phyloP scores from a whole-genome alignment of 2,888 invertebrate species.

The Ectemnius cavifrons region DNA sequence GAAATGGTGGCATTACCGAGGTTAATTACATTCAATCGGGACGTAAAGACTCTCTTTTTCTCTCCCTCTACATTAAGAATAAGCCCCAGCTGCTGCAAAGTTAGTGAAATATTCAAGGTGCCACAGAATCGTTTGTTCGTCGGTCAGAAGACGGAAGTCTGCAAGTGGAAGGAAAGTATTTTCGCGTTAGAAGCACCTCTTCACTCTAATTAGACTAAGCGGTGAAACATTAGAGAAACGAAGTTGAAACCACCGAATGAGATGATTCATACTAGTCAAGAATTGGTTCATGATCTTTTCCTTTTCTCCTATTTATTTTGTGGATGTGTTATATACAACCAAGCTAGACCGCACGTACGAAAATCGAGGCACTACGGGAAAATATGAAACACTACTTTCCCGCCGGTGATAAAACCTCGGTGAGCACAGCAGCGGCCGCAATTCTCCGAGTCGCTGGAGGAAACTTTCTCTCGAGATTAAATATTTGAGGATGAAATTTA shows the following conservation, averaged over 20 bases:
- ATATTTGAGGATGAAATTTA: slow-evolving; percentile 5
- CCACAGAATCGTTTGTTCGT: background rate
- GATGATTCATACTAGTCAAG: background rate
- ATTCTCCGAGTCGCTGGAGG: background rate
- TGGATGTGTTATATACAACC: too few species aligned
- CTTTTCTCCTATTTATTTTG: too few species aligned
- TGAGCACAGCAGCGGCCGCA: too few species aligned
- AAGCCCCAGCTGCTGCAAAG: too few species aligned
- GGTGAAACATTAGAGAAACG: background rate
- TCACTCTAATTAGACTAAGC: slow-evolving; percentile 31
- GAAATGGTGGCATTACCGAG: background rate
- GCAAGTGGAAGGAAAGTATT: slow-evolving; percentile 6
- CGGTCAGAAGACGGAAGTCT: slow-evolving; percentile 2
- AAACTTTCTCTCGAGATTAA: slow-evolving; percentile 1
- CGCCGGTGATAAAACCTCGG: slow-evolving; percentile 1
- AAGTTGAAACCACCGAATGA: background rate
- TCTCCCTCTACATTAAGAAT: too few species aligned
- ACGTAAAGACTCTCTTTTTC: too few species aligned
- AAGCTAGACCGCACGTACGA: too few species aligned
- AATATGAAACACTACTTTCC: too few species aligned
- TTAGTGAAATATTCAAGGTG: too few species aligned
- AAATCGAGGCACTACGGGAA: too few species aligned
- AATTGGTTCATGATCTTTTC: too few species aligned
- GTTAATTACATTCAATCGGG: slow-evolving; percentile 5
- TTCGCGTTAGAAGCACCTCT: slow-evolving; percentile 28